Conservation (phyloP, 2,113 vertebrate genomes). For the Nesoenas mayeri region DNA sequence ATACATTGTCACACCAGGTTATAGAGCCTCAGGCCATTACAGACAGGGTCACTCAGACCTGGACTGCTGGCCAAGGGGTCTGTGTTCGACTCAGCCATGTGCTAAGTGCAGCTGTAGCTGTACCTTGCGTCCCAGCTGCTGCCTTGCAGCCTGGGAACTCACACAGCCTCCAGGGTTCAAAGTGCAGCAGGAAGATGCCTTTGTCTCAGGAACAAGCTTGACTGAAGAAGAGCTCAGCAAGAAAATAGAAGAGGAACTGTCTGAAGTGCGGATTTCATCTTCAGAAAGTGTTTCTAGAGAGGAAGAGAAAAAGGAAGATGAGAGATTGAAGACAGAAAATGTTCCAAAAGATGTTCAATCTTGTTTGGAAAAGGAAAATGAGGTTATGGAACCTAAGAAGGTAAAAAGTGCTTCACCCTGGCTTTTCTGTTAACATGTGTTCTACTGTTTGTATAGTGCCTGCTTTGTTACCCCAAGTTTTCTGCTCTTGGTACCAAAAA, state of each 20-base stretch:
- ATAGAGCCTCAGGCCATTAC: conserved; percentile 33
- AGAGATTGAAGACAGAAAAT: neutral
- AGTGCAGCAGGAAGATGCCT: neutral
- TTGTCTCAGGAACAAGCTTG: neutral
- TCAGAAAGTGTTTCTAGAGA: neutral
- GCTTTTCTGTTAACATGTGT: neutral
- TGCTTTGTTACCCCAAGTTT: neutral
- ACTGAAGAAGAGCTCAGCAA: neutral
- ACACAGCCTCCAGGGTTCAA: neutral
- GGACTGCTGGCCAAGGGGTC: neutral
- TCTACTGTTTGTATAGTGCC: neutral
- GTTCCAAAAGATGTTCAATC: neutral
- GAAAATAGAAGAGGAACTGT: conserved; percentile 24
- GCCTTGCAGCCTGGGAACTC: neutral
- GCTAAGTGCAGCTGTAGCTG: neutral
- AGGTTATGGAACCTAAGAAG: conserved; percentile 4
- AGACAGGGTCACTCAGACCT: neutral
- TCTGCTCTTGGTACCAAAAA: neutral
- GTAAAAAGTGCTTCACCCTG: neutral
- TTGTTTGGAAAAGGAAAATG: neutral
- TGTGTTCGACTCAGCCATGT: neutral
- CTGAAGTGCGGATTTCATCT: conserved; percentile 2
- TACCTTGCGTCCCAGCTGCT: neutral
- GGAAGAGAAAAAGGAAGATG: neutral
- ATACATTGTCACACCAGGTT: conserved; percentile 9